These are phyloP conservation scores for Vidua chalybeata DNA, from an alignment of 2,113 vertebrate species.

Conservation along the genomic window DNA sequence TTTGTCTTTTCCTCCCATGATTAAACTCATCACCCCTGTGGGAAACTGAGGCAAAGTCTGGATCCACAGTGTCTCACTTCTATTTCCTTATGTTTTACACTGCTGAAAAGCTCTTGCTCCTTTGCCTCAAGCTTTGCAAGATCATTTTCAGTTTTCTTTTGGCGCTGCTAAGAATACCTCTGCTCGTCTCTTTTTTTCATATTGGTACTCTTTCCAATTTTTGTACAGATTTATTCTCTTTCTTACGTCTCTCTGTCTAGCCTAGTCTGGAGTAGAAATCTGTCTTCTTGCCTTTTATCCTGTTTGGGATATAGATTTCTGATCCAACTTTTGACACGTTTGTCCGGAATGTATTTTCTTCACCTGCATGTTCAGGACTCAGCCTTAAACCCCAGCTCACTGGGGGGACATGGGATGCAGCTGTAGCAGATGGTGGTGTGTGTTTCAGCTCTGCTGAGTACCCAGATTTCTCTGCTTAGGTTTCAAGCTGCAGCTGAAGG, in stretches of 20 bases:
- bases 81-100: neutral
- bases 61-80: neutral
- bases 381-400: neutral
- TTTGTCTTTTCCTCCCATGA: neutral
- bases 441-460: neutral
- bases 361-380: neutral
- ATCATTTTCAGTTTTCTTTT: neutral
- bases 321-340: neutral
- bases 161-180: neutral
- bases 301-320: neutral
- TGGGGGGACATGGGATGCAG: neutral
- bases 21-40: neutral
- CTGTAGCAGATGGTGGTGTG: accelerated
- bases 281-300: neutral
- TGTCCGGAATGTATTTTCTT: neutral
- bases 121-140: neutral
- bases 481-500: neutral
- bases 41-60: slow-evolving; percentile 11
- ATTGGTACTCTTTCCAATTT: neutral
- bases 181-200: neutral
- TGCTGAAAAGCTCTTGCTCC: neutral
- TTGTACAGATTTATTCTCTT: neutral
- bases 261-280: neutral
- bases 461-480: neutral
- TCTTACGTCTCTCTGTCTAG: neutral